phyloP scores from a whole-genome alignment of 2,888 invertebrate genomes.

The Leucozona laternaria region DNA sequence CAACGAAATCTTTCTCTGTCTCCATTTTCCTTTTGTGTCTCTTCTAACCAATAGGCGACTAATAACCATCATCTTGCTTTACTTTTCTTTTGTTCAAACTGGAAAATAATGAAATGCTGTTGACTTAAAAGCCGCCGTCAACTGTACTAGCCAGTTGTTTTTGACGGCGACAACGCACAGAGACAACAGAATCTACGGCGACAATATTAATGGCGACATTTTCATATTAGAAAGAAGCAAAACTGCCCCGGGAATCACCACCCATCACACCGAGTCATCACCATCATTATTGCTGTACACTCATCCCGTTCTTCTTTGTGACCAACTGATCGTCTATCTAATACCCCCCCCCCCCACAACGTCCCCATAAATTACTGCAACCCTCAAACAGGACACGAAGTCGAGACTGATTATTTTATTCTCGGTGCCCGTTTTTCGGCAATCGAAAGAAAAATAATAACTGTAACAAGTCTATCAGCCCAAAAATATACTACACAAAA shows the following conservation, averaged over 20 bases:
- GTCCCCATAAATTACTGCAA: slow-evolving; percentile 56
- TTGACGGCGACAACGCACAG: slow-evolving; percentile 74
- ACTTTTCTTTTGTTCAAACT: slow-evolving; percentile 55
- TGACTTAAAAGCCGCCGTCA: slow-evolving; percentile 74
- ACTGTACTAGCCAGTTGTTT: slow-evolving; percentile 74
- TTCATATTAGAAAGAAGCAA: slow-evolving; percentile 72
- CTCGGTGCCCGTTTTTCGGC: slow-evolving; percentile 40
- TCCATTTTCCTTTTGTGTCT: not conserved
- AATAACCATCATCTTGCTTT: slow-evolving; percentile 17
- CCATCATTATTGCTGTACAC: slow-evolving; percentile 32
- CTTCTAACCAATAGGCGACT: not conserved
- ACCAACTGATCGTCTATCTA: slow-evolving; percentile 41
- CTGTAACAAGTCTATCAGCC: slow-evolving; percentile 66
- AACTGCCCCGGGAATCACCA: slow-evolving; percentile 73
- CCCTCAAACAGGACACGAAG: slow-evolving; percentile 9
- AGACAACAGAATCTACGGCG: slow-evolving; percentile 75
- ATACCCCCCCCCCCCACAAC: slow-evolving; percentile 8
- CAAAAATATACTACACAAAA: slow-evolving; percentile 37
- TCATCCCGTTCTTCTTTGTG: slow-evolving; percentile 22
- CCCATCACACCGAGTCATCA: slow-evolving; percentile 50
- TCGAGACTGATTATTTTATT: slow-evolving; percentile 67
- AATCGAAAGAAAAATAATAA: slow-evolving; percentile 70
- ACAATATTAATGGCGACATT: slow-evolving; percentile 75
- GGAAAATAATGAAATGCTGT: slow-evolving; percentile 74
- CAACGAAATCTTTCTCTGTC: slow-evolving; percentile 9